Evolutionary conservation across 2,888 invertebrate genomes (phyloP), one percentile per base, ranked within the genome.

Genomic region (Brenthis daphne): DNA sequence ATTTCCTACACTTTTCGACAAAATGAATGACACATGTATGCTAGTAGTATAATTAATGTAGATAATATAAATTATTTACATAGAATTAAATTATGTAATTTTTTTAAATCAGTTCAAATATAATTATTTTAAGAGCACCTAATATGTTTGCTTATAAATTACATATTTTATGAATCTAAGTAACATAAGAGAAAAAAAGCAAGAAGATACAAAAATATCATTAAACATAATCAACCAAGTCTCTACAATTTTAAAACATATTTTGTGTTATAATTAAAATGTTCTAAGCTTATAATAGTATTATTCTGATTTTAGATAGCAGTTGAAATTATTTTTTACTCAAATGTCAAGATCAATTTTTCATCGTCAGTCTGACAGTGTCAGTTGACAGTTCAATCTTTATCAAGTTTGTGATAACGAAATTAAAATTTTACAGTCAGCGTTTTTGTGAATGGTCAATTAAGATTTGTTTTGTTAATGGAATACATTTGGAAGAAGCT

Each of bases 381-480:
- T 70, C 73, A 43, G 6, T 37, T 20, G 37, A 6, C 37, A 37
- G 11, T 43, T 43, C 37, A 75, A 65, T 73, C 74, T 71, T 73
- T 71, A 75, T 75, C 67, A 76, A 65, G 24, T 74, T 70, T 33
- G 69, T 74, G 77, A 75, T 78, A 77, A 74, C 71, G 74, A 77
- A 75, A 74, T 73, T 68, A 75, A 75, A 76, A 71, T 72, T 73
- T 73, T 60, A 74, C 74, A 74, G 71, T 77, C 77, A 77, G 77
- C 74, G 67, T 68, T 69, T 72, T 74, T 73, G 48, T n/a, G 24
- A 60, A 50, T 29, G 48, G 29, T n/a, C n/a, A 60, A 29, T 50
- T 29, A 50, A 60, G 11, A 1, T 20, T 50, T 29, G 3, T 50
- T 29, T 29, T 48, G 37, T 6, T 50, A 50, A 60, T 60, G 29